Base-by-base conservation (phyloP, 2,797 vertebrate genomes). In the Salmo trutta region DNA sequence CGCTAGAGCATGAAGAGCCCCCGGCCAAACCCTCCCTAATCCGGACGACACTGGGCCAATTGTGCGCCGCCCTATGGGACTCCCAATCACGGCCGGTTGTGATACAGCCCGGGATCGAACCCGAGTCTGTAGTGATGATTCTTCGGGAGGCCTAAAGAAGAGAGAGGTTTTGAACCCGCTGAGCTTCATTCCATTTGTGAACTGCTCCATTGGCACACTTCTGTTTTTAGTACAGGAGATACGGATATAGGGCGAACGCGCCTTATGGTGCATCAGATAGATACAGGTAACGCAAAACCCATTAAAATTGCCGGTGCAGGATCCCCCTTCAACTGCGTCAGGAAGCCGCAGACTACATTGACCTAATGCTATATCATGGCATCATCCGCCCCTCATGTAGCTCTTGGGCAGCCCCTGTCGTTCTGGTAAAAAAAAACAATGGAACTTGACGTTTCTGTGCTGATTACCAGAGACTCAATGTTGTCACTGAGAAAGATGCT, bases 211-310 rank as follows among this genome's bases (percentile, higher is more conserved):
- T 59, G 71, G 2, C 8, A 72, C 2, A 0, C 29, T 8, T 29
- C 73, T 14, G 77, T 77, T 0, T 84, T 77, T 67, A 77, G 80
- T 17, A 27, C 5, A 3, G 77, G 75, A 1, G 74, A 73, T 10
- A 68, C 64, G 5, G 72, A 81, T 19, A n/a, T 83, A 2, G 66
- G 73, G 1, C 36, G 70, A 27, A 82, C 29, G 14, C 65, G 65
- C 5, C 6, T 78, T 12, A 78, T 64, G 0, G 0, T n/a, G 1
- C 66, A 77, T 71, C n/a, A 79, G 31, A 81, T 73, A 47, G 31
- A 77, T 24, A 74, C 67, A 5, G 75, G 69, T 24, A 47, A 64
- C 41, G 66, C 54, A 14, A 65, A 24, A 21, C 21, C 24, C 10
- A 65, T 65, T 21, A 2, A 24, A 65, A 65, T 65, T 21, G 24